These are phyloP conservation scores for Numenius phaeopus DNA, from an alignment of 2,797 vertebrate species.

Conservation along the genomic window DNA sequence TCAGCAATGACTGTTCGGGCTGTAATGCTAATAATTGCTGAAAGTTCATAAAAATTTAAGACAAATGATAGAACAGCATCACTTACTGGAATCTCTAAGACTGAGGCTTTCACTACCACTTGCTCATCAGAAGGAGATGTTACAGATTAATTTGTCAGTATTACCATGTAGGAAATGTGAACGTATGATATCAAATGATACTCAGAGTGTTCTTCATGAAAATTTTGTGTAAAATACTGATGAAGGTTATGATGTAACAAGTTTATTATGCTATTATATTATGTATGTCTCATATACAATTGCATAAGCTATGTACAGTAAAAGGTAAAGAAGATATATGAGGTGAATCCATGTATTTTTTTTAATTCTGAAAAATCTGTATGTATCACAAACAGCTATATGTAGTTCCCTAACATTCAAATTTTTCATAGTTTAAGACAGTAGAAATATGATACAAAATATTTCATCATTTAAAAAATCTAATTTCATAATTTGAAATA, in stretches of 20 bases:
- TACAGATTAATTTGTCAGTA: background rate
- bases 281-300: background rate
- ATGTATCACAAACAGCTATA: background rate
- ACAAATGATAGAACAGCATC: background rate
- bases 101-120: background rate
- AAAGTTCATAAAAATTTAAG: background rate
- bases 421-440: background rate
- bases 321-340: background rate
- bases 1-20: background rate
- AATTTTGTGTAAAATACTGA: background rate
- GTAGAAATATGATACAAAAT: background rate
- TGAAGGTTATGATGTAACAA: background rate
- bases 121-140: background rate
- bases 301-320: background rate
- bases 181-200: background rate
- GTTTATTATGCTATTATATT: background rate
- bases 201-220: background rate
- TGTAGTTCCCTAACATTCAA: background rate
- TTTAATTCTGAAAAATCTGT: background rate
- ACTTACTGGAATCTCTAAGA: background rate
- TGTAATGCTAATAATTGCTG: background rate
- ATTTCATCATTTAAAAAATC: background rate
- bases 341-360: background rate
- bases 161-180: background rate
- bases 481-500: background rate